Conservation (phyloP, 2,888 invertebrate genomes). For the Mythimna pallens region DNA sequence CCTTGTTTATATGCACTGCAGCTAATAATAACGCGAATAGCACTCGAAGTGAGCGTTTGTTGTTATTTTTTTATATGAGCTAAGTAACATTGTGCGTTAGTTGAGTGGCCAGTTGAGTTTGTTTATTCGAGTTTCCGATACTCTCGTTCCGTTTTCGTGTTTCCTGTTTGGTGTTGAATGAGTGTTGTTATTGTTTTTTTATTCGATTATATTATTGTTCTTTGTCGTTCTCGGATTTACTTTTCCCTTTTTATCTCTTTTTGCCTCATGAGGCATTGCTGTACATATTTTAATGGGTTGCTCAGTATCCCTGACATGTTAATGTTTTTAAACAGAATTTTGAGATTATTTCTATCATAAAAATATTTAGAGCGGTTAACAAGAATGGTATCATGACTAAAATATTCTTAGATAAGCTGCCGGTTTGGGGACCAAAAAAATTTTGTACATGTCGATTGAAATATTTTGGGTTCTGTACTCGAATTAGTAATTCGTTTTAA, state of each 20-base stretch:
- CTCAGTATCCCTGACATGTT: constrained; percentile 30
- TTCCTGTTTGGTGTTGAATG: constrained; percentile 71
- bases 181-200: constrained; percentile 64
- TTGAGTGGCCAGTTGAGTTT: constrained; percentile 80
- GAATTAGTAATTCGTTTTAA: not conserved
- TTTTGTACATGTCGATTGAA: constrained; percentile 20
- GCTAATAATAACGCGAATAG: constrained; percentile 89
- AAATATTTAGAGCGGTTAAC: constrained; percentile 59
- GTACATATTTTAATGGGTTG: constrained; percentile 42
- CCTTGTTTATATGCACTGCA: constrained; percentile 89
- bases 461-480: constrained; percentile 45
- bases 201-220: constrained; percentile 56
- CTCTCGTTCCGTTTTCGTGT: constrained; percentile 74
- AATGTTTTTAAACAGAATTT: constrained; percentile 51
- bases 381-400: constrained; percentile 51
- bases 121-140: constrained; percentile 76
- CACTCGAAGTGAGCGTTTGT: constrained; percentile 81
- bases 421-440: constrained; percentile 28
- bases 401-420: constrained; percentile 57
- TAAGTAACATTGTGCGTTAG: constrained; percentile 74
- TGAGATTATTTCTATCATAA: constrained; percentile 53
- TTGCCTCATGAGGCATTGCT: constrained; percentile 20
- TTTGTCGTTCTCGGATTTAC: constrained; percentile 42
- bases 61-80: constrained; percentile 80
- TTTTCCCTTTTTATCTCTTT: constrained; percentile 40